These are phyloP conservation scores for Onychorhynchus coronatus DNA, from an alignment of 2,113 vertebrate genomes.

Conservation along the genomic window DNA sequence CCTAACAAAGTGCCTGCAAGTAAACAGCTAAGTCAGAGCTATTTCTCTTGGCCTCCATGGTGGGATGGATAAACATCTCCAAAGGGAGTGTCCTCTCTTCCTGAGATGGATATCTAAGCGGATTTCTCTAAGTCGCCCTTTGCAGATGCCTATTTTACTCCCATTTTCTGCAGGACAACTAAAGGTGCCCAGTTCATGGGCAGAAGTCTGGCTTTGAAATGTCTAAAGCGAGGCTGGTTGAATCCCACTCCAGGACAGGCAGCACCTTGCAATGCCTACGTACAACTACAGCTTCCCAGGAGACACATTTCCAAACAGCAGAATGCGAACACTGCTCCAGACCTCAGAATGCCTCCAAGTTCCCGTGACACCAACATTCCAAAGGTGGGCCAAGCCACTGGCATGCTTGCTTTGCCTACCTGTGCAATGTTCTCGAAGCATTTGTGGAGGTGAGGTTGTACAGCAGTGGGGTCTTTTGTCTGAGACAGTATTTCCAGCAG, in stretches of 20 bases:
- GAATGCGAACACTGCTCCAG: not conserved
- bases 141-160: not conserved
- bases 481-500: constrained; percentile 91
- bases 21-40: not conserved
- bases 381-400: not conserved
- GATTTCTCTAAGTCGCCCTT: not conserved
- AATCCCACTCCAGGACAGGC: not conserved
- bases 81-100: not conserved
- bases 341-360: not conserved
- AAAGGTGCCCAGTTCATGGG: not conserved
- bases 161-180: not conserved
- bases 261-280: not conserved
- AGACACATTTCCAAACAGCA: not conserved
- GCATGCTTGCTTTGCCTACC: constrained; percentile 58
- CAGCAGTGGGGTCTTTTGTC: constrained; percentile 89
- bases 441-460: constrained; percentile 89
- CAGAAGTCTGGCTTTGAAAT: not conserved
- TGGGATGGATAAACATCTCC: not conserved
- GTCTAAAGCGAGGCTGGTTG: not conserved
- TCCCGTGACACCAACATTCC: not conserved
- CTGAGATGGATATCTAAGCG: not conserved
- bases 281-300: not conserved
- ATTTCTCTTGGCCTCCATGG: not conserved
- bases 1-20: not conserved
- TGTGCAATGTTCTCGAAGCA: constrained; percentile 90